Evolutionary conservation across 2,888 invertebrate species (phyloP).

Genomic region (Sceliomorpha sp.): DNA sequence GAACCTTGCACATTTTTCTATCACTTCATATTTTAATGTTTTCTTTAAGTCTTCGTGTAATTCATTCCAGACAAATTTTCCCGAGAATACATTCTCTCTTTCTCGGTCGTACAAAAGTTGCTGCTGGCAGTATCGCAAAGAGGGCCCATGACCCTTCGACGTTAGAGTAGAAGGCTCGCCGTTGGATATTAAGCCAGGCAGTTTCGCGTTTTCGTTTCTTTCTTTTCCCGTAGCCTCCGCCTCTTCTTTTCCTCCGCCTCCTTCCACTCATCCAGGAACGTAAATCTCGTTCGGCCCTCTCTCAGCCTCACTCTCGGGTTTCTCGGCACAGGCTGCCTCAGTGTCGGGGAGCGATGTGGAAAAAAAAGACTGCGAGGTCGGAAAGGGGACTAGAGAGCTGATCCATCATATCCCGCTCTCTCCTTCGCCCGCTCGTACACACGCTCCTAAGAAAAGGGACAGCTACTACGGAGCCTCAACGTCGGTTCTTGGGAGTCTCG

Average conservation of each 20-base stretch:
- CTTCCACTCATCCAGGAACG: slow-evolving; percentile 27
- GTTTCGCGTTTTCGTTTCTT: slow-evolving; percentile 40
- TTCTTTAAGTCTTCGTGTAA: slow-evolving; percentile 10
- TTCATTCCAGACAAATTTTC: slow-evolving; percentile 15
- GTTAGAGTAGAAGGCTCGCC: slow-evolving; percentile 30
- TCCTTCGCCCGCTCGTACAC: slow-evolving; percentile 12
- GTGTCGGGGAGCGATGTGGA: slow-evolving; percentile 16
- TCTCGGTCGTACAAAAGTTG: slow-evolving; percentile 25
- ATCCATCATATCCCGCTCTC: slow-evolving; percentile 53
- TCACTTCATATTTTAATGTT: slow-evolving; percentile 34
- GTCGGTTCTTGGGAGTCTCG: slow-evolving; percentile 24
- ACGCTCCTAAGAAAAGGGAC: slow-evolving; percentile 6
- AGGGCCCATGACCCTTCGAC: slow-evolving; percentile 40
- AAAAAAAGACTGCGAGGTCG: slow-evolving; percentile 32
- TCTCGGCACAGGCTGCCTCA: slow-evolving; percentile 31
- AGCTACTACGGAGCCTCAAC: slow-evolving; percentile 1
- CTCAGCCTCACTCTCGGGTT: slow-evolving; percentile 19
- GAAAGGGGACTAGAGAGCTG: slow-evolving; percentile 55
- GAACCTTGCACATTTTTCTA: no score
- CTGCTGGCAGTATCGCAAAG: slow-evolving; percentile 9
- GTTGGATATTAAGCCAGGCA: slow-evolving; percentile 37
- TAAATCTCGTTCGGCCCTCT: slow-evolving; percentile 44
- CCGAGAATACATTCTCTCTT: no score
- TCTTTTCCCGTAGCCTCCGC: slow-evolving; percentile 46
- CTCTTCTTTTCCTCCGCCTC: slow-evolving; percentile 33